A percentile compares a stretch with the other conserved stretches of the same genome.
phyloP scores from a whole-genome alignment of 1,140 invertebrate genomes.

The Meloidogyne exigua region DNA sequence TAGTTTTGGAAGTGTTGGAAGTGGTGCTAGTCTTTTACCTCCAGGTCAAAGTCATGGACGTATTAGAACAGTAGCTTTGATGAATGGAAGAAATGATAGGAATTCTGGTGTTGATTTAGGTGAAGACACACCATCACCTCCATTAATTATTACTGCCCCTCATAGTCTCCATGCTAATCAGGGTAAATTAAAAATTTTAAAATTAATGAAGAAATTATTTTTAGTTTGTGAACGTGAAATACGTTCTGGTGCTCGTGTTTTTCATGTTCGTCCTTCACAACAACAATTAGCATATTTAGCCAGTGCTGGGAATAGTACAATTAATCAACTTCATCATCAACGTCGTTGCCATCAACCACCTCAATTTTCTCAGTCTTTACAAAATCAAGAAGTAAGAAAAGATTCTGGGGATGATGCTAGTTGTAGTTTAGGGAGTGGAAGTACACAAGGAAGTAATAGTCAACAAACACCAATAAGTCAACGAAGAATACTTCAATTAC shows the following conservation, averaged over 20 bases:
- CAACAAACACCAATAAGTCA: conserved; percentile 39
- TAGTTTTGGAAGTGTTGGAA: conserved; percentile 8
- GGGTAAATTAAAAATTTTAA: neutral
- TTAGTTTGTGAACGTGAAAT: conserved; percentile 21
- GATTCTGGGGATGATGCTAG: conserved; percentile 54
- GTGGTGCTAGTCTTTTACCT: neutral
- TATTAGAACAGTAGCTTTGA: neutral
- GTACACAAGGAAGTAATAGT: conserved; percentile 51
- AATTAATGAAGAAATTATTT: neutral
- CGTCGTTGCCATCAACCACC: conserved; percentile 1
- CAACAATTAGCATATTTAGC: neutral
- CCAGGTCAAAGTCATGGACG: neutral
- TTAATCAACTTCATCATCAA: conserved; percentile 13
- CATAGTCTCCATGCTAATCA: neutral
- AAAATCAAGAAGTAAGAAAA: conserved; percentile 21
- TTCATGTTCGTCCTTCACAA: conserved; percentile 28
- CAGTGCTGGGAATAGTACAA: neutral
- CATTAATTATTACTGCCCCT: conserved; percentile 12
- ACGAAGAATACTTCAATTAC: conserved; percentile 26
- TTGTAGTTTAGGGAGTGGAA: conserved; percentile 48
- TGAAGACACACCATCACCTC: conserved; percentile 35
- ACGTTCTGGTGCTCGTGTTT: conserved; percentile 18
- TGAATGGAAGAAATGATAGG: neutral
- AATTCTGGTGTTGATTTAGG: conserved; percentile 16
- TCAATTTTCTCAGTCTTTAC: neutral